Base-by-base conservation (phyloP, 2,888 invertebrate genomes). In the Philhelius pedissequus region DNA sequence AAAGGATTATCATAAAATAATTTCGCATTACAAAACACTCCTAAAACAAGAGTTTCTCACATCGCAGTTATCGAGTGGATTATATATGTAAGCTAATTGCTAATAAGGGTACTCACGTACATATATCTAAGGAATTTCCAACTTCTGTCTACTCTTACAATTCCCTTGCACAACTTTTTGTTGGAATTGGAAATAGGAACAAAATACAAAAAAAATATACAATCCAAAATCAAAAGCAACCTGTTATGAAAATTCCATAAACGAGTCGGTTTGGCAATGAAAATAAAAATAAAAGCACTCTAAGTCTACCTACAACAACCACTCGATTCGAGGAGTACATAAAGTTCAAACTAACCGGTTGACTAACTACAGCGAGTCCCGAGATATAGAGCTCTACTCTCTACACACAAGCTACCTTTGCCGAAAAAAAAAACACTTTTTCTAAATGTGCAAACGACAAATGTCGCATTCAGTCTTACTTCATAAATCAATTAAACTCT, bases 401-500 rank as follows among this genome's bases (percentile, higher is more conserved):
- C 48, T 66, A 32, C 50, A 48, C 66, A 35, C 43, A 15, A 62
- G 32, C 78, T 74, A 66, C 70, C 70, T 74, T 70, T 45, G 60
- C 66, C 66, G 38, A 79, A 75, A 18, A 79, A 75, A 70, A 38
- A 40, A 60, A 60, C 5, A 20, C n/a, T 58, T 20, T 22, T 15
- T 70, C 79, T 74, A 70, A 74, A 74, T 78, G 83, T 84, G 64
- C 66, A 66, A 79, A 74, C 84, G 79, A 84, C 84, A 84, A 84
- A 84, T 84, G 84, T 84, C 84, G 84, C 75, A 79, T 84, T 60
- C 69, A 76, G 70, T 66, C 79, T 75, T 75, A 84, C 84, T 84
- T 84, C 84, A 84, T 84, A 84, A 84, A 84, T 84, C 84, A 84
- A 84, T 84, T 84, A 84, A 84, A 84, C 84, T 79, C 83, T 79